Evolutionary conservation across 1,140 invertebrate genomes (phyloP).

Genomic region (Belonocnema kinseyi): DNA sequence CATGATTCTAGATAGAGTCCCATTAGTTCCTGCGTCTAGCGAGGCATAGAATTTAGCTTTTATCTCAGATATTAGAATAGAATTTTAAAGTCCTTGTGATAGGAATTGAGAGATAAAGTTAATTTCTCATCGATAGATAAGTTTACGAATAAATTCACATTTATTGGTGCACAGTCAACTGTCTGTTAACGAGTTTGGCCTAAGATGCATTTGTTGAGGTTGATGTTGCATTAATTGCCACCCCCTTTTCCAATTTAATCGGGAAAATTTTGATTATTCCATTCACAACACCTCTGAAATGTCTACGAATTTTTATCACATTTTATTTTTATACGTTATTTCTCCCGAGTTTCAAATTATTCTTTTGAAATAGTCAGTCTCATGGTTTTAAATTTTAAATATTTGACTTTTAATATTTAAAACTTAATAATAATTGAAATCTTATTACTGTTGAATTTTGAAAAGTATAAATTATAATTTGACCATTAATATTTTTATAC

Average conservation of each 20-base stretch:
- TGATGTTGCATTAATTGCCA: constrained; percentile 46
- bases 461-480: no score
- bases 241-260: constrained; percentile 31
- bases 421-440: no score
- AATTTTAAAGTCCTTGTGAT: constrained; percentile 64
- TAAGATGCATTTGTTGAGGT: constrained; percentile 62
- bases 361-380: neutral
- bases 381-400: no score
- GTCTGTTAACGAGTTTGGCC: constrained; percentile 68
- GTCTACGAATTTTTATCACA: neutral
- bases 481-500: no score
- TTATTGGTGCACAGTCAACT: constrained; percentile 68
- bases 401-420: no score
- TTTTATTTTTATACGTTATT: neutral
- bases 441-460: no score
- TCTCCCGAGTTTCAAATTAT: neutral
- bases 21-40: constrained; percentile 45
- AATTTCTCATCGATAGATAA: constrained; percentile 67
- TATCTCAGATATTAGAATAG: constrained; percentile 61
- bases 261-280: constrained; percentile 12
- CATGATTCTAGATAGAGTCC: constrained; percentile 58
- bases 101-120: constrained; percentile 70
- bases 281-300: neutral
- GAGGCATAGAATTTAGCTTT: constrained; percentile 52
- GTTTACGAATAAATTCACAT: constrained; percentile 59